Percentiles rank a stretch among this genome's conserved stretches.
phyloP scores from a whole-genome alignment of 2,888 invertebrate species.

The Nemapogon koenigi region DNA sequence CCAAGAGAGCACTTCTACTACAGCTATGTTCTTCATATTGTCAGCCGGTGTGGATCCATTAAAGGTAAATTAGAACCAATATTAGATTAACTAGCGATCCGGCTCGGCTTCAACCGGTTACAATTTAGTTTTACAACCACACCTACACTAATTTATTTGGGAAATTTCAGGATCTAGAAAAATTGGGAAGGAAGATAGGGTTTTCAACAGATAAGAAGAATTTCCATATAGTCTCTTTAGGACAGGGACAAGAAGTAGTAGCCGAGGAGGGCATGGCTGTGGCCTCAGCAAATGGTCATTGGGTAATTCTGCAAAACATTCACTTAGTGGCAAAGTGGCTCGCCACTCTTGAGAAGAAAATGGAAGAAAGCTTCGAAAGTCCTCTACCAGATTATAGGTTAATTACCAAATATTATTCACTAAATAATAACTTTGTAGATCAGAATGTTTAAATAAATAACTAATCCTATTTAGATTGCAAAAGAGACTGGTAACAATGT shows the following conservation, averaged over 20 bases:
- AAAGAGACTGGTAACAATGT: no score
- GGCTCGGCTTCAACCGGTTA: background rate
- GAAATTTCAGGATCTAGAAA: constrained; percentile 78
- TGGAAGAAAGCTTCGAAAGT: constrained; percentile 79
- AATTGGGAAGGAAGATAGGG: constrained; percentile 79
- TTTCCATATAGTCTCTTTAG: constrained; percentile 92
- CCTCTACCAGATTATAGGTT: constrained; percentile 69
- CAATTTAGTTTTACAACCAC: background rate
- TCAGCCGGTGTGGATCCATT: constrained; percentile 95
- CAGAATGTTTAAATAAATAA: no score
- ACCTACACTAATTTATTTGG: background rate
- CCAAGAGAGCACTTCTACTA: constrained; percentile 82
- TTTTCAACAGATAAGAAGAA: constrained; percentile 81
- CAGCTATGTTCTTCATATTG: constrained; percentile 92
- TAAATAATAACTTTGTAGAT: no score
- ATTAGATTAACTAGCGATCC: background rate
- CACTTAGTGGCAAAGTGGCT: constrained; percentile 92
- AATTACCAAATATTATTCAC: background rate
- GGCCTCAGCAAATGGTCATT: constrained; percentile 80
- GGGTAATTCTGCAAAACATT: constrained; percentile 94
- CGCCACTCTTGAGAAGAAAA: constrained; percentile 85
- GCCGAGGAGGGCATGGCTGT: constrained; percentile 87
- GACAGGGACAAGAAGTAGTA: constrained; percentile 93
- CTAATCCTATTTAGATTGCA: no score
- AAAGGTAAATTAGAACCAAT: constrained; percentile 56